Base-by-base conservation (phyloP, 2,797 vertebrate species). In the Hapalemur alaotrensis region DNA sequence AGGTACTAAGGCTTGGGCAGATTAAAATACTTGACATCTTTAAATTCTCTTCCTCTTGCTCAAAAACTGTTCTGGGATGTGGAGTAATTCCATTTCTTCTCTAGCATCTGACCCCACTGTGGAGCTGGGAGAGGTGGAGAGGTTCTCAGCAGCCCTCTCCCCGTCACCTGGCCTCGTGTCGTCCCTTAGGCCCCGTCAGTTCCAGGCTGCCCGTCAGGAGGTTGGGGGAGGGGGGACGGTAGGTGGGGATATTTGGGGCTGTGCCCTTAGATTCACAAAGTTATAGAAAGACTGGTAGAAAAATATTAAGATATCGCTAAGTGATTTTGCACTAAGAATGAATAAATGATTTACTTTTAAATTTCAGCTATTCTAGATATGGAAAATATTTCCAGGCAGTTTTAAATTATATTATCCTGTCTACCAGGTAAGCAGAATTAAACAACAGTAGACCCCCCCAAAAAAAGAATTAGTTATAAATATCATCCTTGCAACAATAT, bases 11-110 rank as follows among this genome's bases (percentile, higher is more conserved):
- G 8, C 72, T 95, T 81, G 70, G 28, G 28, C 8, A 65, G 10
- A 87, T 59, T 59, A 50, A 94, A 92, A 90, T 61, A 89, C 2
- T 54, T 54, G 22, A 76, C 59, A 69, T 46, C 20, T 41, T 95
- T 87, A 63, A 86, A 78, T 48, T 85, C 13, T 85, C 80, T 80
- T 92, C 9, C 22, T 38, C 46, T 81, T 90, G 6, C 25, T 93
- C 54, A 86, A 89, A 90, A 94, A 87, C 7, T 65, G 76, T 41
- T n/a, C n/a, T n/a, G n/a, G n/a, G n/a, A n/a, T n/a, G n/a, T n/a
- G n/a, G n/a, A n/a, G n/a, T n/a, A n/a, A n/a, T n/a, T n/a, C n/a
- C n/a, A n/a, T n/a, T n/a, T n/a, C n/a, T n/a, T n/a, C n/a, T n/a
- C n/a, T n/a, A n/a, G n/a, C n/a, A n/a, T n/a, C n/a, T n/a, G n/a